phyloP scores from a whole-genome alignment of 2,113 vertebrate species.

The Hydrolagus affinis region DNA sequence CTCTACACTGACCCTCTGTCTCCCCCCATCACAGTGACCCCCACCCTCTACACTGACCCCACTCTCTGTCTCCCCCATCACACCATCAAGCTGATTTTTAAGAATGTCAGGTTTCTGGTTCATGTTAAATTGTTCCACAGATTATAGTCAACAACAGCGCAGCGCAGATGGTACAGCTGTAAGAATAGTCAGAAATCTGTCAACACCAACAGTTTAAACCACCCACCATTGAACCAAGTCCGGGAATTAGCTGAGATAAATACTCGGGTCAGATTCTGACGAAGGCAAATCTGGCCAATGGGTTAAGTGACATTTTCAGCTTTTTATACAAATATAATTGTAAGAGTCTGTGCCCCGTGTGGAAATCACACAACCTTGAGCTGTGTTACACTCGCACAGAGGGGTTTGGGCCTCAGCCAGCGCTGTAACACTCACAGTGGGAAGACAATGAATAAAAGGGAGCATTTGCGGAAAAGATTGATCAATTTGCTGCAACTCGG shows the following conservation, averaged over 20 bases:
- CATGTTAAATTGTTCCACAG: too few species aligned
- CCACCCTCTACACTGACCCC: too few species aligned
- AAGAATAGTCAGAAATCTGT: background rate
- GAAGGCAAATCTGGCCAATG: background rate
- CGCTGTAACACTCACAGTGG: background rate
- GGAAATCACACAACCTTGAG: too few species aligned
- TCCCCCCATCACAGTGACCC: too few species aligned
- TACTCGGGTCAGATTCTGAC: background rate
- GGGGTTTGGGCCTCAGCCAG: background rate
- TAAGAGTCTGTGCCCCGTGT: too few species aligned
- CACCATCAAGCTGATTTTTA: too few species aligned
- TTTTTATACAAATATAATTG: background rate
- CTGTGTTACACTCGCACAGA: background rate
- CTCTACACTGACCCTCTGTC: too few species aligned
- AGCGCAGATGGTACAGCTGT: too few species aligned
- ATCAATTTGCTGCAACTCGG: background rate
- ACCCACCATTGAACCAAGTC: background rate
- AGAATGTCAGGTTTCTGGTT: too few species aligned
- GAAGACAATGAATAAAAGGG: background rate
- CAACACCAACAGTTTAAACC: background rate
- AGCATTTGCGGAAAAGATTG: background rate
- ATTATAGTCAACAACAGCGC: too few species aligned
- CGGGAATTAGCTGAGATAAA: background rate
- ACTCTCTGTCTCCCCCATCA: too few species aligned
- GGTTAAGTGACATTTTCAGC: background rate